phyloP scores from a whole-genome alignment of 92 coral and sea anemone genomes.

The Actinernus sp. region DNA sequence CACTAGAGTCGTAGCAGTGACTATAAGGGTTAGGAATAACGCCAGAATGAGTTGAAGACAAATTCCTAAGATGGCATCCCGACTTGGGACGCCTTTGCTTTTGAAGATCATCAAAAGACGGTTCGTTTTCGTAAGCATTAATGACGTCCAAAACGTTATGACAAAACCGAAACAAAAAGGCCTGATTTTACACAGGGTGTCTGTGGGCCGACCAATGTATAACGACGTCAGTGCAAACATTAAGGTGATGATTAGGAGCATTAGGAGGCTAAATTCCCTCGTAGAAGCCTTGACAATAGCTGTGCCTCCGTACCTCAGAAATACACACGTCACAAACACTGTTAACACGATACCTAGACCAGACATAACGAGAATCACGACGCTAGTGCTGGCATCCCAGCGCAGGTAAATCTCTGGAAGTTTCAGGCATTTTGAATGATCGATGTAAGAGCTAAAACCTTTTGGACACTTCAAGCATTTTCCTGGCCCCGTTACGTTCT shows the following conservation, averaged over 20 bases:
- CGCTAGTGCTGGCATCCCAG: constrained; percentile 70
- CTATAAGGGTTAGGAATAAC: constrained; percentile 34
- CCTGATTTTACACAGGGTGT: constrained; percentile 65
- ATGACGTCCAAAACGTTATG: constrained; percentile 84
- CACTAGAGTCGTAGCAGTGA: constrained; percentile 37
- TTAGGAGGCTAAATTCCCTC: constrained; percentile 82
- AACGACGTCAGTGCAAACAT: constrained; percentile 78
- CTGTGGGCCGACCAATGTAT: constrained; percentile 76
- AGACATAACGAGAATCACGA: constrained; percentile 63
- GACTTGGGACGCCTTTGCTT: constrained; percentile 61
- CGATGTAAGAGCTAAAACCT: constrained; percentile 70
- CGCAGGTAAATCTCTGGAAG: constrained; percentile 81
- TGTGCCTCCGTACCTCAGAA: constrained; percentile 70
- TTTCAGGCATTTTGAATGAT: constrained; percentile 71
- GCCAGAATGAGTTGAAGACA: constrained; percentile 81
- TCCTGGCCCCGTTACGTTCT: constrained; percentile 66
- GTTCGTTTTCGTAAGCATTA: constrained; percentile 92
- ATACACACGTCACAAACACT: constrained; percentile 69
- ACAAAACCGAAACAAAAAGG: constrained; percentile 85
- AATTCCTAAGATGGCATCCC: constrained; percentile 63
- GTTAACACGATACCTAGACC: constrained; percentile 73
- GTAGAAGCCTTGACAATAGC: constrained; percentile 96
- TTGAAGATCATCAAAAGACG: constrained; percentile 88
- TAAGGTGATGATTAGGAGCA: constrained; percentile 63
- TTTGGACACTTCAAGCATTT: constrained; percentile 56